These are phyloP conservation scores for Andrena marginata DNA, from an alignment of 2,888 invertebrate genomes.

Conservation along the genomic window DNA sequence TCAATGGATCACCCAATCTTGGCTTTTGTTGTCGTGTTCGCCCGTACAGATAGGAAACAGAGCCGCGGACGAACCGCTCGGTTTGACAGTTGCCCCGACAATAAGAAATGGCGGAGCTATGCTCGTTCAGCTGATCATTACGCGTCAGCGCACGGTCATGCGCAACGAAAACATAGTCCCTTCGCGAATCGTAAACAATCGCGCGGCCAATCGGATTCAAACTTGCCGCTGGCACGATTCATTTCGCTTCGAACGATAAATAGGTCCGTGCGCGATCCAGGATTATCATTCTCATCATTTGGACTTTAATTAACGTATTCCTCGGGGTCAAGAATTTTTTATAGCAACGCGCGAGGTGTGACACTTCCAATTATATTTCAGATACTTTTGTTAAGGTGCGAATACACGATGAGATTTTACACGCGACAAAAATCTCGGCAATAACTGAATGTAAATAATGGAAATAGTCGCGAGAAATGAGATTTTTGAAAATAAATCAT, in stretches of 20 bases:
- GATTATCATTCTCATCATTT: background rate
- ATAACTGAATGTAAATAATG: no score
- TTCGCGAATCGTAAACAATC: conserved; percentile 4
- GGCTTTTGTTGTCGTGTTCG: conserved; percentile 71
- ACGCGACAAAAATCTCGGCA: no score
- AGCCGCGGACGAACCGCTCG: conserved; percentile 61
- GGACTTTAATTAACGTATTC: background rate
- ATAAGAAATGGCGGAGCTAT: conserved; percentile 77
- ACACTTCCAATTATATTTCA: background rate
- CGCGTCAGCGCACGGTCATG: conserved; percentile 58
- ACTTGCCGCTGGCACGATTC: background rate
- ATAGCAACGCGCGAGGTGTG: background rate
- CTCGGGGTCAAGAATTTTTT: background rate
- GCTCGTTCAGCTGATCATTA: conserved; percentile 77
- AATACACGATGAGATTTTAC: no score
- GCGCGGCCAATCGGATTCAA: background rate
- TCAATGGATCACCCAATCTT: conserved; percentile 80
- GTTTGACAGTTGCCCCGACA: conserved; percentile 79
- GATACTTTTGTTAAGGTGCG: background rate
- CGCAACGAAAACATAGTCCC: conserved; percentile 69
- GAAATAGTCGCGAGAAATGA: no score
- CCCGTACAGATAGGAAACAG: conserved; percentile 71
- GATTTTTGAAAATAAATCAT: no score
- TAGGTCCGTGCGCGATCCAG: background rate
- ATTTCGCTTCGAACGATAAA: background rate